A percentile compares a stretch with the other conserved stretches of the same genome.
These are phyloP conservation scores for Idaea aversata DNA, from an alignment of 2,888 invertebrate genomes.

Conservation along the genomic window DNA sequence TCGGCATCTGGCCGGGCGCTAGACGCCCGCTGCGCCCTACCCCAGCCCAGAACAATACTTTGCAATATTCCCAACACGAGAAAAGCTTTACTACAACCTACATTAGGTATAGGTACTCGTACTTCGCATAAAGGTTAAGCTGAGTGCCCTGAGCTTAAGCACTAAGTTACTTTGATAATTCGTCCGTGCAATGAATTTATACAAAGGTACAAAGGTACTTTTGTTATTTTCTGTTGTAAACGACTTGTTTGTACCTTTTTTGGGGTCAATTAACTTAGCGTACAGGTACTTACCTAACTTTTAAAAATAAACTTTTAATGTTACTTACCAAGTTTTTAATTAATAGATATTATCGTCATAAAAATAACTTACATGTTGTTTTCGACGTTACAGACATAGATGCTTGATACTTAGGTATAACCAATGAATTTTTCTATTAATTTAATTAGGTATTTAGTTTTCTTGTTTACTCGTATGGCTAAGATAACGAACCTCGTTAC, in stretches of 20 bases:
- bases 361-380: neutral
- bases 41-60: conserved; percentile 33
- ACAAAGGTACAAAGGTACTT: neutral
- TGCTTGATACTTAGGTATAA: neutral
- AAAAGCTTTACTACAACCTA: conserved; percentile 37
- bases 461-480: neutral
- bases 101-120: conserved; percentile 12
- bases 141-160: conserved; percentile 14
- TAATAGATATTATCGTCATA: neutral
- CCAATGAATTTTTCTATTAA: too few relatives aligned
- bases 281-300: neutral
- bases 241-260: neutral
- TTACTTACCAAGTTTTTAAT: neutral
- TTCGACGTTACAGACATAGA: neutral
- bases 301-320: neutral
- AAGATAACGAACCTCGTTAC: neutral
- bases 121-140: conserved; percentile 21
- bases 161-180: conserved; percentile 6
- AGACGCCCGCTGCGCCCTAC: conserved; percentile 51
- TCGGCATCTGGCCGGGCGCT: conserved; percentile 56
- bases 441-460: neutral
- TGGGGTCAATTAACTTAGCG: neutral
- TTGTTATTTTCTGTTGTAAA: too few relatives aligned
- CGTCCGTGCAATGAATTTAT: neutral
- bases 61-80: conserved; percentile 32